Evolutionary conservation across 2,888 invertebrate species (phyloP), one percentile per base, ranked within the genome.

Genomic region (Ophion ellenae): DNA sequence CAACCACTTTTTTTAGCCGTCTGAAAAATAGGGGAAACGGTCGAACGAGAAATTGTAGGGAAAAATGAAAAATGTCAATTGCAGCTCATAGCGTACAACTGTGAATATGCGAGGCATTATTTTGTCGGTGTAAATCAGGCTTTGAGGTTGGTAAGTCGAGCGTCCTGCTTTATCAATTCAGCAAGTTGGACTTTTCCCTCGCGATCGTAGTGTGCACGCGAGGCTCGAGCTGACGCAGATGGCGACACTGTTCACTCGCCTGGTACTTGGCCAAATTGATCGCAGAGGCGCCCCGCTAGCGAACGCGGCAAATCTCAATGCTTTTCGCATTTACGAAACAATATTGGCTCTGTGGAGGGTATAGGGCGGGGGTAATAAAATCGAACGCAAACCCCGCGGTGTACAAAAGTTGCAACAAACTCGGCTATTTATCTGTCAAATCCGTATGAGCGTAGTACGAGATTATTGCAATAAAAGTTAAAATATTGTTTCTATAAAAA

Each of bases 91-190:
- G 24, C 57, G 57, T 57, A 45, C 28, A 28, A 71, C 11, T 2
- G 28, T 4, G 20, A 9, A 28, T 57, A 10, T 14, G 0, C 14
- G 24, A 59, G 20, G 24, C 53, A 5, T n/a, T 79, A 63, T 88
- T 86, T 88, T 64, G 59, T 64, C 75, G 75, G 88, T 82, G 88
- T 89, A 64, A 86, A 83, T 85, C 83, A 36, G 86, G 77, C 88
- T 89, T 87, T 47, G 57, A 10, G 17, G 36, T 14, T 53, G 53
- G 80, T 57, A 45, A 76, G 69, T 24, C 57, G 28, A 53, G 61
- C 10, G 47, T 28, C 70, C 89, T 87, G n/a, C 70, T 69, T 85
- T 89, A 86, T 76, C 88, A 78, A 80, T 71, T 6, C 77, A n/a
- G 70, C 24, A 2, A 40, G 17, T 59, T 80, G 45, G 81, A 78